Percentiles rank a stretch among this genome's conserved stretches.
Conservation (phyloP, 2,113 vertebrate genomes). For the Parus major region DNA sequence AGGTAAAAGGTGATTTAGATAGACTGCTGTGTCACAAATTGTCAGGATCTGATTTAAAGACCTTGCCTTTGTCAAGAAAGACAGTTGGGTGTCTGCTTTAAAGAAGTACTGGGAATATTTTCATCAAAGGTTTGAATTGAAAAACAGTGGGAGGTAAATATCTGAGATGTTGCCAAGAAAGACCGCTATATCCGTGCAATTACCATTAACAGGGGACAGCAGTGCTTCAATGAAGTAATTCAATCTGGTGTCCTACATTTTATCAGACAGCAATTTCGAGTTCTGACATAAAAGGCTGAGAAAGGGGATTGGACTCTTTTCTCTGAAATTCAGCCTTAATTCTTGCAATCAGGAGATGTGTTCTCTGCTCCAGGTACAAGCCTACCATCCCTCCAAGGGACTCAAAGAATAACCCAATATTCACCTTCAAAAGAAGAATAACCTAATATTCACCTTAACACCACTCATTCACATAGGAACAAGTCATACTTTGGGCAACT, state of each 20-base stretch:
- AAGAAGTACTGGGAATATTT: slow-evolving; percentile 87
- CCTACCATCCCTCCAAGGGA: neutral
- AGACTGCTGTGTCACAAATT: slow-evolving; percentile 92
- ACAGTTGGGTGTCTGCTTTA: slow-evolving; percentile 84
- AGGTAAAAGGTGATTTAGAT: slow-evolving; percentile 89
- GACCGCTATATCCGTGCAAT: slow-evolving; percentile 81
- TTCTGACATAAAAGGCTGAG: slow-evolving; percentile 74
- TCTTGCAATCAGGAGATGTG: slow-evolving; percentile 62
- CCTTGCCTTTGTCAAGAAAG: slow-evolving; percentile 86
- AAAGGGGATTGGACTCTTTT: slow-evolving; percentile 63
- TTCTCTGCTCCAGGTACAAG: slow-evolving; percentile 39
- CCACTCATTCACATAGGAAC: neutral
- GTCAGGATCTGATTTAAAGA: slow-evolving; percentile 92
- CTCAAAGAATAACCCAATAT: slow-evolving; percentile 2
- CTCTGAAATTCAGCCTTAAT: slow-evolving; percentile 63
- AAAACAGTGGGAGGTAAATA: slow-evolving; percentile 88
- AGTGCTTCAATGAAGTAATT: slow-evolving; percentile 83
- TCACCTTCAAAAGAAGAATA: neutral
- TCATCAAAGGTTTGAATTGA: slow-evolving; percentile 90
- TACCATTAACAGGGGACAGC: slow-evolving; percentile 84
- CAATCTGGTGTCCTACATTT: slow-evolving; percentile 86
- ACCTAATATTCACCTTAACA: neutral
- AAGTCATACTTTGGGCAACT: neutral
- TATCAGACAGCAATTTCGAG: slow-evolving; percentile 79
- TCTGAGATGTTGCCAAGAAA: slow-evolving; percentile 83